A percentile compares a stretch with the other conserved stretches of the same genome.
Conservation (phyloP, 2,113 vertebrate species). For the Lethenteron reissneri region DNA sequence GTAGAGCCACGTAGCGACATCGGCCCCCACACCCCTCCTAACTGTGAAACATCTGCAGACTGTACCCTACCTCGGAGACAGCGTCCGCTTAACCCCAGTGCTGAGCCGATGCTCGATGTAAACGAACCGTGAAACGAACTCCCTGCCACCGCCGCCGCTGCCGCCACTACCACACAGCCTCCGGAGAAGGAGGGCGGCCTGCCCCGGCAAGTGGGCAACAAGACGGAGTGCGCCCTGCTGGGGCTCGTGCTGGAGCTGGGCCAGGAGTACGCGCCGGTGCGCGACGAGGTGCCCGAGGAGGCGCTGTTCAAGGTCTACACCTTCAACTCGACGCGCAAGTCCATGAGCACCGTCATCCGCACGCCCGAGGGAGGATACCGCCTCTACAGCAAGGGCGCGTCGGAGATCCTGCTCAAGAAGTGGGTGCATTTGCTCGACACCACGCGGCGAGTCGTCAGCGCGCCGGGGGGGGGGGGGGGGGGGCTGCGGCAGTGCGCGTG, state of each 20-base stretch:
- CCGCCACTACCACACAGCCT: constrained; percentile 24
- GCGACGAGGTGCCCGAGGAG: constrained; percentile 70
- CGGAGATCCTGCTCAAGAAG: constrained; percentile 84
- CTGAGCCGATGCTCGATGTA: too few relatives aligned
- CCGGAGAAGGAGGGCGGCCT: constrained; percentile 80
- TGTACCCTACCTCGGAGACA: too few relatives aligned
- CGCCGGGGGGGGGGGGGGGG: too few relatives aligned
- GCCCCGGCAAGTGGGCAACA: constrained; percentile 81
- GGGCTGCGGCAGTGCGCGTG: too few relatives aligned
- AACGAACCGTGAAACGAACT: neutral
- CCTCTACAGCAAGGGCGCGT: constrained; percentile 97
- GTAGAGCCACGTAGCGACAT: too few relatives aligned
- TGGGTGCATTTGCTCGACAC: constrained; percentile 19
- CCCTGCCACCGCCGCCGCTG: neutral
- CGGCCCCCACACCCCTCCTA: too few relatives aligned
- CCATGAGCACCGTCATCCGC: constrained; percentile 84
- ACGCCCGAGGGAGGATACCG: constrained; percentile 39
- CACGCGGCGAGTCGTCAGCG: too few relatives aligned
- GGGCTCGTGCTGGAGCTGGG: constrained; percentile 65
- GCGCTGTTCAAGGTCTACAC: constrained; percentile 88
- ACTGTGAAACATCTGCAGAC: too few relatives aligned
- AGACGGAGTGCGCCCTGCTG: constrained; percentile 70
- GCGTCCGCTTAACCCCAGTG: too few relatives aligned
- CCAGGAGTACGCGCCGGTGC: constrained; percentile 65
- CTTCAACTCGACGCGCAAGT: constrained; percentile 85